phyloP scores from a whole-genome alignment of 2,113 vertebrate species.

The Leptodactylus fuscus region DNA sequence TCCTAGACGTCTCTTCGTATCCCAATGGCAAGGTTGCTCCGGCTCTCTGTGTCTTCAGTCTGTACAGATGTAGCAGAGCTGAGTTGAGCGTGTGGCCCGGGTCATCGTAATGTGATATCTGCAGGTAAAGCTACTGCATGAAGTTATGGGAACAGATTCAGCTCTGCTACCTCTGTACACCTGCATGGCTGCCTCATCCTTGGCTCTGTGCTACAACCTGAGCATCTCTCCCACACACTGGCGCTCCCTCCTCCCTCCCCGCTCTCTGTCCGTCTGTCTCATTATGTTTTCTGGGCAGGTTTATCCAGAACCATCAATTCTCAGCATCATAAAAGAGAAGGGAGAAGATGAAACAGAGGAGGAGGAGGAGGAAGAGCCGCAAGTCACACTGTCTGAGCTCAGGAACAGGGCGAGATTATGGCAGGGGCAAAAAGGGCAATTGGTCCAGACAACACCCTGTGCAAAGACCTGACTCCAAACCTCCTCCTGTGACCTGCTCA shows the following conservation, averaged over 20 bases:
- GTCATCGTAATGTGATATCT: background rate
- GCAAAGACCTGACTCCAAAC: no score
- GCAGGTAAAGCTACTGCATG: background rate
- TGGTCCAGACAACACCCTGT: no score
- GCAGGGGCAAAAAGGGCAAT: background rate
- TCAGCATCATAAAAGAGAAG: conserved; percentile 25
- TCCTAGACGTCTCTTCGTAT: background rate
- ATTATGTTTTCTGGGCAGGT: conserved; percentile 50
- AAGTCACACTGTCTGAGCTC: no score
- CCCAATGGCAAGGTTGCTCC: background rate
- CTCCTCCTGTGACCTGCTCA: no score
- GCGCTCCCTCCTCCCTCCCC: conserved; percentile 23
- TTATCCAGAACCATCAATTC: conserved; percentile 44
- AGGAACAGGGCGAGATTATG: no score
- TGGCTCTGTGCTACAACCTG: conserved; percentile 35
- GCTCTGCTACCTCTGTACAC: background rate
- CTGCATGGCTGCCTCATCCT: background rate
- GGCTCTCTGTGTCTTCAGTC: background rate
- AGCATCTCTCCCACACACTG: conserved; percentile 4
- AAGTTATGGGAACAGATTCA: background rate
- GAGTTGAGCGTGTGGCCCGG: background rate
- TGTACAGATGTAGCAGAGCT: background rate
- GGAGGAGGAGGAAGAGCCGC: background rate
- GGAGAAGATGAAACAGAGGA: background rate
- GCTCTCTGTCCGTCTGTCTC: conserved; percentile 39